These are phyloP conservation scores for Mico argentatus DNA, from an alignment of 2,797 vertebrate genomes.

Conservation along the genomic window DNA sequence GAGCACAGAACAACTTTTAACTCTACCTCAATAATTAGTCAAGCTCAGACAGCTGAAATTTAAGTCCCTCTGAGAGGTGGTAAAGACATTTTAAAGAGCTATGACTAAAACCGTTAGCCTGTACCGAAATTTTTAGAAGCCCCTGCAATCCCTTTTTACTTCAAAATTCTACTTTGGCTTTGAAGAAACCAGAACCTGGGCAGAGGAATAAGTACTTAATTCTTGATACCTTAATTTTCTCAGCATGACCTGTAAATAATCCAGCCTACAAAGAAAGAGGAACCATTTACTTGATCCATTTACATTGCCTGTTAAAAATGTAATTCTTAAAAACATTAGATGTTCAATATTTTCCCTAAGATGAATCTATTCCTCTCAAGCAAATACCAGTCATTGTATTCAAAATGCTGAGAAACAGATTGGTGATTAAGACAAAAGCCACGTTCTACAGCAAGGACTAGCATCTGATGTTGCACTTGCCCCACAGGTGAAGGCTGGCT, in stretches of 20 bases:
- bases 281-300: not conserved
- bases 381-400: conserved; percentile 41
- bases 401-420: conserved; percentile 20
- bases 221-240: not conserved
- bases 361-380: conserved; percentile 35
- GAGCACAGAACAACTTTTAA: conserved; percentile 60
- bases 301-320: not conserved
- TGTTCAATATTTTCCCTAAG: not conserved
- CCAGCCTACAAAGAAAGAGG: conserved; percentile 56
- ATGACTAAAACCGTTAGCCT: conserved; percentile 59
- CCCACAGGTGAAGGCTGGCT: not conserved
- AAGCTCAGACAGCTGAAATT: conserved; percentile 45
- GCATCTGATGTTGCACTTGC: not conserved
- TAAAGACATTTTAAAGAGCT: conserved; percentile 69
- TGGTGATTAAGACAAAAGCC: conserved; percentile 25
- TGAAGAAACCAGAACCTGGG: not conserved
- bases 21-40: conserved; percentile 65
- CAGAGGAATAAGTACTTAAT: conserved; percentile 55
- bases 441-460: not conserved
- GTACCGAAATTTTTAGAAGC: conserved; percentile 42
- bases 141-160: conserved; percentile 37
- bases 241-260: conserved; percentile 49
- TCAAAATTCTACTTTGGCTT: not conserved
- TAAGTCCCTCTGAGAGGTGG: conserved; percentile 46
- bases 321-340: conserved; percentile 27